Conservation (phyloP, 2,888 invertebrate genomes). For the Spodoptera littoralis region DNA sequence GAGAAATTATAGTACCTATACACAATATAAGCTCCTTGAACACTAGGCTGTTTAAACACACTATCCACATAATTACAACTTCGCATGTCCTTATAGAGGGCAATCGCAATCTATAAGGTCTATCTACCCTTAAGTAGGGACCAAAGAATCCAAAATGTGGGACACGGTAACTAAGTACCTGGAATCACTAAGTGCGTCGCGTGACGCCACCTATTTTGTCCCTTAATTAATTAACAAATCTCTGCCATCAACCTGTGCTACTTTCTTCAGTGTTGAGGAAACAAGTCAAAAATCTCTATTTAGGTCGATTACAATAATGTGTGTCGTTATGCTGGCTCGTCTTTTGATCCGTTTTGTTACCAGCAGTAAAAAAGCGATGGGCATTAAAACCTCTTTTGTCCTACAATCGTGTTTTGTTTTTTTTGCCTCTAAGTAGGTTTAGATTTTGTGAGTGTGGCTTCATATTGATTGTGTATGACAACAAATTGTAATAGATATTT, state of each 20-base stretch:
- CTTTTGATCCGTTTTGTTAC: conserved; percentile 20
- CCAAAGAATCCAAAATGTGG: conserved; percentile 66
- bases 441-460: too few relatives aligned
- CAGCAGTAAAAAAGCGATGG: too few relatives aligned
- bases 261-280: conserved; percentile 66
- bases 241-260: conserved; percentile 78
- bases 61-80: conserved; percentile 38
- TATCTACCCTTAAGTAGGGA: conserved; percentile 42
- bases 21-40: too few relatives aligned
- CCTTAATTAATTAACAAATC: conserved; percentile 83
- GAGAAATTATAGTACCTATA: too few relatives aligned
- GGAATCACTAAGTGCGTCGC: conserved; percentile 70
- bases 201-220: conserved; percentile 77
- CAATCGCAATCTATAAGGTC: conserved; percentile 35
- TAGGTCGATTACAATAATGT: conserved; percentile 58
- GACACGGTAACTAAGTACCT: conserved; percentile 63
- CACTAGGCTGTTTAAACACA: not conserved
- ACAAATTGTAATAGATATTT: too few relatives aligned
- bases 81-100: conserved; percentile 42
- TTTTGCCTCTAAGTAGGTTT: too few relatives aligned
- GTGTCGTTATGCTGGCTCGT: conserved; percentile 30
- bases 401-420: too few relatives aligned
- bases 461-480: too few relatives aligned
- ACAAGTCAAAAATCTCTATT: conserved; percentile 54
- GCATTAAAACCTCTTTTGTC: too few relatives aligned